phyloP scores from a whole-genome alignment of 2,888 invertebrate species.

The Dinocampus coccinellae region DNA sequence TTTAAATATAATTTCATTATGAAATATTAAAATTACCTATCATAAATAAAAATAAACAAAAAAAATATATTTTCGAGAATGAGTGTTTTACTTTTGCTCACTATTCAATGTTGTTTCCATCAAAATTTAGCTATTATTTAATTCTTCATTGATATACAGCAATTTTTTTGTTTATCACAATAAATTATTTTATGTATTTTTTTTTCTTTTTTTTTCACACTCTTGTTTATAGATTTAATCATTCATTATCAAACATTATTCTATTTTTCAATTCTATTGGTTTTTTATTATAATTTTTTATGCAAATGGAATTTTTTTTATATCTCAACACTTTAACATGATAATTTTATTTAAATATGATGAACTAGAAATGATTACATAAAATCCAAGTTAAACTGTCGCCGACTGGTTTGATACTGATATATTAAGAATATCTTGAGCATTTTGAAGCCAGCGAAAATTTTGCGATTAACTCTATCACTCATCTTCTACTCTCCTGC shows the following conservation, averaged over 20 bases:
- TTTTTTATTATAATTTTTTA: background rate
- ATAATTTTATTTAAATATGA: background rate
- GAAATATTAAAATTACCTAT: too few relatives aligned
- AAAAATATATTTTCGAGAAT: too few relatives aligned
- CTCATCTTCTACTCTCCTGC: conserved; percentile 7
- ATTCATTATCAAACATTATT: background rate
- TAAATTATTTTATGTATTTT: too few relatives aligned
- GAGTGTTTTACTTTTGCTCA: too few relatives aligned
- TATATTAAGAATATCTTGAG: conserved; percentile 4
- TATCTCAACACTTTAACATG: background rate
- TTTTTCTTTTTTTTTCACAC: too few relatives aligned
- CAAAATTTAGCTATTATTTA: too few relatives aligned
- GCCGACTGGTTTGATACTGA: conserved; percentile 3
- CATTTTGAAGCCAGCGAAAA: background rate
- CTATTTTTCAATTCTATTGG: background rate
- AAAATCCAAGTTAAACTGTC: background rate
- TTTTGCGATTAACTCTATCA: conserved; percentile 7
- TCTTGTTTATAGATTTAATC: too few relatives aligned
- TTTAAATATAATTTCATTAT: too few relatives aligned
- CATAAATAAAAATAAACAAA: too few relatives aligned
- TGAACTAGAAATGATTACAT: background rate
- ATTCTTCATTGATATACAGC: too few relatives aligned
- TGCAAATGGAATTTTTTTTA: background rate
- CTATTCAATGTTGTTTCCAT: too few relatives aligned
- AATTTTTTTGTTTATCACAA: too few relatives aligned